These are phyloP conservation scores for Sympetrum striolatum DNA, from an alignment of 2,888 invertebrate genomes.

Conservation along the genomic window DNA sequence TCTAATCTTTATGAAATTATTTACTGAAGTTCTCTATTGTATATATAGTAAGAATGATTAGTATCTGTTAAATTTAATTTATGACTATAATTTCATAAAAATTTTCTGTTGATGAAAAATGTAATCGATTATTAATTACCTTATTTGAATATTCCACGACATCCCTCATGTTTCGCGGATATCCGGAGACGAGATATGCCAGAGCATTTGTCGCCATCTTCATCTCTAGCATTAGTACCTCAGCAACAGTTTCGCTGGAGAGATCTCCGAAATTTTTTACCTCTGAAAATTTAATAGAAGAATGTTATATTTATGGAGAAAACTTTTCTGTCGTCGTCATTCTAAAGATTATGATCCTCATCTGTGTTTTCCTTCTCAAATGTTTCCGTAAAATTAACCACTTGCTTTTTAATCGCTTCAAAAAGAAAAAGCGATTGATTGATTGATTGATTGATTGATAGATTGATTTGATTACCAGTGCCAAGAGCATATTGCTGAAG, in stretches of 20 bases:
- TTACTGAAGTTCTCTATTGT: too few relatives aligned
- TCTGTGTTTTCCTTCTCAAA: too few relatives aligned
- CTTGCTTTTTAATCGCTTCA: background rate
- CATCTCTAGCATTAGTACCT: constrained; percentile 91
- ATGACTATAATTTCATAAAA: too few relatives aligned
- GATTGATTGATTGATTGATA: too few relatives aligned
- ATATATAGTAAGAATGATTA: too few relatives aligned
- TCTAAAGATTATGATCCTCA: background rate
- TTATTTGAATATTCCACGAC: constrained; percentile 91
- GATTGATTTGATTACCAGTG: too few relatives aligned
- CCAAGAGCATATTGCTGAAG: constrained; percentile 89
- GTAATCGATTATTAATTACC: constrained; percentile 60
- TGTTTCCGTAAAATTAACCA: background rate
- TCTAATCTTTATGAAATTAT: too few relatives aligned
- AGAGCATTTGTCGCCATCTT: constrained; percentile 90
- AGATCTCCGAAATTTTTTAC: constrained; percentile 88
- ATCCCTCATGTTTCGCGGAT: constrained; percentile 89
- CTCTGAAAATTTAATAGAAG: constrained; percentile 62
- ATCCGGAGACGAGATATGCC: constrained; percentile 87
- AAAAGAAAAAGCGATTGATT: too few relatives aligned
- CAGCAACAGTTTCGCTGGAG: constrained; percentile 85
- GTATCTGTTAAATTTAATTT: too few relatives aligned
- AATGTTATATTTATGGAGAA: background rate
- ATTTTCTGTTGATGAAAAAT: too few relatives aligned
- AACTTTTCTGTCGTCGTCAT: background rate